These are phyloP conservation scores for Drosophila testacea DNA, from an alignment of 2,888 invertebrate genomes.

Conservation along the genomic window DNA sequence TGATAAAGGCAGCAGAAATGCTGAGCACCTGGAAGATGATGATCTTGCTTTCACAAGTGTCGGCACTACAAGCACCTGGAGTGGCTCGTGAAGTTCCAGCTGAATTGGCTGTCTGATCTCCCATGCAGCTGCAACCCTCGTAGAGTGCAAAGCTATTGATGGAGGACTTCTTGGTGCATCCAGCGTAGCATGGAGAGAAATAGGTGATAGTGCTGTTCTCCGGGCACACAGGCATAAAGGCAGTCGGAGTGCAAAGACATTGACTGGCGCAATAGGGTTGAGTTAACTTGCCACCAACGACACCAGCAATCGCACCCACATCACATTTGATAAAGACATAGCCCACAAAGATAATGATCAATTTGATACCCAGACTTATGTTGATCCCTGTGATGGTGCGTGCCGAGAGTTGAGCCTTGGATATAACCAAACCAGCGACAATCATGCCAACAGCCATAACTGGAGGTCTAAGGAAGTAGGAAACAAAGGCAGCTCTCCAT, in stretches of 20 bases:
- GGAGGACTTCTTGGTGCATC: constrained; percentile 86
- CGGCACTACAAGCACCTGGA: constrained; percentile 87
- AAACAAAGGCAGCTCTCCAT: constrained; percentile 86
- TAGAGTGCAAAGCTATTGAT: constrained; percentile 86
- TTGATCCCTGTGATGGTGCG: constrained; percentile 86
- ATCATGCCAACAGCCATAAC: constrained; percentile 86
- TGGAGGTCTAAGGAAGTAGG: constrained; percentile 87
- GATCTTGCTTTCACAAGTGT: constrained; percentile 86
- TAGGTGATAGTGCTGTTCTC: constrained; percentile 86
- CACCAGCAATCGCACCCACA: constrained; percentile 85
- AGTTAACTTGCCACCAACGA: constrained; percentile 84
- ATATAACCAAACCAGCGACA: constrained; percentile 86
- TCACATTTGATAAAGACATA: constrained; percentile 86
- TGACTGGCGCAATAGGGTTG: constrained; percentile 86
- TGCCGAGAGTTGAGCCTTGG: constrained; percentile 86
- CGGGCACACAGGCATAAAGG: constrained; percentile 89
- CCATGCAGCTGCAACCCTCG: constrained; percentile 86
- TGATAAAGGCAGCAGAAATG: constrained; percentile 83
- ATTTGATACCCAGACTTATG: constrained; percentile 84
- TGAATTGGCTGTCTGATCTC: constrained; percentile 63
- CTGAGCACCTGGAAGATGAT: constrained; percentile 86
- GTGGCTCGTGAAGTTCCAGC: constrained; percentile 82
- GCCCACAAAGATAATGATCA: constrained; percentile 85
- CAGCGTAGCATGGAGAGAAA: constrained; percentile 91
- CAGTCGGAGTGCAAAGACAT: constrained; percentile 86